A percentile compares a stretch with the other conserved stretches of the same genome.
These are phyloP conservation scores for Saccostrea cuccullata DNA, from an alignment of 1,140 invertebrate genomes.

Conservation along the genomic window DNA sequence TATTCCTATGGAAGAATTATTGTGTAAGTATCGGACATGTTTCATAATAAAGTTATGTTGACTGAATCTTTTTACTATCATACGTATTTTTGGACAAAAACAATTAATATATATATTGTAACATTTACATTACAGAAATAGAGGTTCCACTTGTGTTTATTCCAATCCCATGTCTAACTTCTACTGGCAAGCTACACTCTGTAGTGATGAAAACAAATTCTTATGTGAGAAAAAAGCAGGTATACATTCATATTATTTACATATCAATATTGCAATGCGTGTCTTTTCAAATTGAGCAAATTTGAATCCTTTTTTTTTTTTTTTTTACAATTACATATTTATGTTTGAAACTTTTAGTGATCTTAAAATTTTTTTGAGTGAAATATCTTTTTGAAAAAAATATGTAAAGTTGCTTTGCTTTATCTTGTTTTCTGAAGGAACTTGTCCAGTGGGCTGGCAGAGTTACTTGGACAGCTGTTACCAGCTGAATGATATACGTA, in stretches of 20 bases:
- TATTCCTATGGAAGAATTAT: slow-evolving; percentile 36
- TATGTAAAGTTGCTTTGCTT: not conserved
- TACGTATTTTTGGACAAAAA: no score
- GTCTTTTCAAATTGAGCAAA: no score
- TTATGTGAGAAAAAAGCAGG: slow-evolving; percentile 56
- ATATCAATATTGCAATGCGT: no score
- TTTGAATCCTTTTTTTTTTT: no score
- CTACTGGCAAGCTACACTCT: slow-evolving; percentile 52
- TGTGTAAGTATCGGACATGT: slow-evolving; percentile 44
- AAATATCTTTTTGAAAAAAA: no score
- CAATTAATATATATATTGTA: not conserved
- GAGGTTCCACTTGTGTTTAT: slow-evolving; percentile 51
- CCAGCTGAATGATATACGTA: slow-evolving; percentile 43
- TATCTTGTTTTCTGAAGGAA: slow-evolving; percentile 46
- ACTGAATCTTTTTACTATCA: not conserved
- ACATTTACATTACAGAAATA: slow-evolving; percentile 34
- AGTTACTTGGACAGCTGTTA: slow-evolving; percentile 55
- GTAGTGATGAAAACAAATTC: slow-evolving; percentile 56
- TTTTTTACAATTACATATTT: no score
- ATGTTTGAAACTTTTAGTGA: no score
- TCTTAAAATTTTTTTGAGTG: no score
- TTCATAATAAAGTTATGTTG: not conserved
- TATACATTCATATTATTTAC: slow-evolving; percentile 7
- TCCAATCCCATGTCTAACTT: slow-evolving; percentile 41
- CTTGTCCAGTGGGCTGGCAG: slow-evolving; percentile 58